Evolutionary conservation across 2,113 vertebrate genomes (phyloP).

Genomic region (Saguinus imperator): DNA sequence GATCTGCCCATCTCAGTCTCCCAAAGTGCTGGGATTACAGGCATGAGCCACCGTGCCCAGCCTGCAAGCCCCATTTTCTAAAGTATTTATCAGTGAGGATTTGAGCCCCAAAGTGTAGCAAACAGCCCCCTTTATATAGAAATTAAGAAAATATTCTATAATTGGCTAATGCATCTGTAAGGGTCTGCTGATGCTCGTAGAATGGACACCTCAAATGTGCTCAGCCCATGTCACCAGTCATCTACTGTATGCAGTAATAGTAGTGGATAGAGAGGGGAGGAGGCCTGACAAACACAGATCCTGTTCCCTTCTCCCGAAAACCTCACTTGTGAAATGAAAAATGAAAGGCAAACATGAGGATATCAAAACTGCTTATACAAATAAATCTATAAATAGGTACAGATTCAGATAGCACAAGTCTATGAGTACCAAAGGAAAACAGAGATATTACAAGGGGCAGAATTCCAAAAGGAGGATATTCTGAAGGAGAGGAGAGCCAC

Average conservation of each 20-base stretch:
- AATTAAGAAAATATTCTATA: neutral
- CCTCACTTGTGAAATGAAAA: slow-evolving; percentile 5
- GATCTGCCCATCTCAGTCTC: too few species aligned
- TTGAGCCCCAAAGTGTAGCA: neutral
- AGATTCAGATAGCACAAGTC: neutral
- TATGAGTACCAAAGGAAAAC: neutral
- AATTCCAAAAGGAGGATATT: neutral
- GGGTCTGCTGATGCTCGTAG: neutral
- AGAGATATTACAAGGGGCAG: neutral
- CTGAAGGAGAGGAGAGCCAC: neutral
- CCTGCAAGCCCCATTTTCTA: neutral
- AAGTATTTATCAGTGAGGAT: slow-evolving; percentile 39
- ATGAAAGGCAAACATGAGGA: slow-evolving; percentile 4
- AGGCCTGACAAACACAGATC: neutral
- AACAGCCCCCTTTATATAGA: neutral
- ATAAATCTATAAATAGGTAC: slow-evolving; percentile 47
- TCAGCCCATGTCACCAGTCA: accelerated
- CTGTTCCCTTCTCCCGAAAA: neutral
- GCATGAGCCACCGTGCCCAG: too few species aligned
- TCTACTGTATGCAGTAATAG: accelerated
- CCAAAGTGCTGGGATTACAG: too few species aligned
- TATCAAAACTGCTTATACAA: slow-evolving; percentile 42
- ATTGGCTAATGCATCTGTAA: neutral
- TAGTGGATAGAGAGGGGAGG: neutral
- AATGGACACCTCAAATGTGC: neutral